Evolutionary conservation across 2,888 invertebrate genomes (phyloP).

Genomic region (Drosophila pullipes): DNA sequence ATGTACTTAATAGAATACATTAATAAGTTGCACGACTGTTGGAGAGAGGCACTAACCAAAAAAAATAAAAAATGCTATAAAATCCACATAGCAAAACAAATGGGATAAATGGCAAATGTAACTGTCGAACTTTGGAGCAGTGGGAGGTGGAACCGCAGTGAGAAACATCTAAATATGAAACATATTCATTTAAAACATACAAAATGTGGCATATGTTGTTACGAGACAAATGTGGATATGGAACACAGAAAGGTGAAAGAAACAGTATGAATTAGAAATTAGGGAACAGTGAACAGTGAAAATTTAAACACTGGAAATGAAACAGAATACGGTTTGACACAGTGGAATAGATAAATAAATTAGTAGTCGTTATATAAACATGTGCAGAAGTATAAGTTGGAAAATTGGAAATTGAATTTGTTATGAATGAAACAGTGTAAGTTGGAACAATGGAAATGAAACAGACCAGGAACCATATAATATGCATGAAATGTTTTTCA

Average conservation of each 20-base stretch:
- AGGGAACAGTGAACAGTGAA: not conserved
- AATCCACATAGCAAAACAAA: not conserved
- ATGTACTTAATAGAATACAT: slow-evolving; percentile 18
- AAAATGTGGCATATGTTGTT: not conserved
- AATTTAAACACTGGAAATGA: not conserved
- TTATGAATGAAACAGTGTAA: not conserved
- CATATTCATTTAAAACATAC: not conserved
- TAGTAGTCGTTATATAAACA: not conserved
- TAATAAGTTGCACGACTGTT: slow-evolving; percentile 13
- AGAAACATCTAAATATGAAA: slow-evolving; percentile 1
- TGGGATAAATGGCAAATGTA: not conserved
- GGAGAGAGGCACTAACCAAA: not conserved
- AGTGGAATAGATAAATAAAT: not conserved
- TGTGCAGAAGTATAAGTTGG: not conserved
- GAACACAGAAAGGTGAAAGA: not conserved
- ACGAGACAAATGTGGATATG: not conserved
- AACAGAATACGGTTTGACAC: not conserved
- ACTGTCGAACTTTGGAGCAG: not conserved
- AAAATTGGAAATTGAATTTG: not conserved
- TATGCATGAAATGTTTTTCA: not conserved
- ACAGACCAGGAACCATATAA: not conserved
- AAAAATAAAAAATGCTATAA: not conserved
- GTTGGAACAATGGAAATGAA: not conserved
- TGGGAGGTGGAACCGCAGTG: not conserved
- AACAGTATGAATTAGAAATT: no score